Conservation (phyloP, 2,797 vertebrate genomes). For the Falco cherrug region DNA sequence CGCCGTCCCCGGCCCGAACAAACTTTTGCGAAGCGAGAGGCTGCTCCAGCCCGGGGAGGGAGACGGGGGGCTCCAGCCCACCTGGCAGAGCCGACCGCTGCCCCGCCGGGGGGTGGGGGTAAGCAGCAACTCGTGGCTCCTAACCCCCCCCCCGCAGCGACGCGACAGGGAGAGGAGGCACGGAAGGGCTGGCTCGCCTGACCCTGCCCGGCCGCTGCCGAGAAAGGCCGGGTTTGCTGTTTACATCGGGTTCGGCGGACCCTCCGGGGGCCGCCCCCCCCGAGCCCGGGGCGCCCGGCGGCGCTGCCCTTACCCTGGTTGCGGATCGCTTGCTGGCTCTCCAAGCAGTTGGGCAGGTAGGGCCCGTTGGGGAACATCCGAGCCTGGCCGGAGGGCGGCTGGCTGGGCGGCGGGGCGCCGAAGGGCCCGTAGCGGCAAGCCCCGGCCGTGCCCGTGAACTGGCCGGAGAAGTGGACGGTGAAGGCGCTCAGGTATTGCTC, state of each 20-base stretch:
- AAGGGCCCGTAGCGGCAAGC: slow-evolving; percentile 91
- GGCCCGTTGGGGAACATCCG: slow-evolving; percentile 89
- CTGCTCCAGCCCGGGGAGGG: background rate
- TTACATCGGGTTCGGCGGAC: background rate
- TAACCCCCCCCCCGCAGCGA: background rate
- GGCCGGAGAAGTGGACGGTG: slow-evolving; percentile 95
- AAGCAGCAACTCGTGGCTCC: background rate
- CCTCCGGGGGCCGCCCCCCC: background rate
- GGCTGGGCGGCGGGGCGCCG: slow-evolving; percentile 87
- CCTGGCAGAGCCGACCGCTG: background rate
- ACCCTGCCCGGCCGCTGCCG: background rate
- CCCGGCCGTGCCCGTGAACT: slow-evolving; percentile 90
- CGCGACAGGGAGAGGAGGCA: background rate
- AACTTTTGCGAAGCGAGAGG: background rate
- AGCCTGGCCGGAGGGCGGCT: slow-evolving; percentile 83
- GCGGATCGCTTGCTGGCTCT: slow-evolving; percentile 85
- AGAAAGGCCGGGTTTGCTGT: background rate
- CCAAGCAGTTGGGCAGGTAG: slow-evolving; percentile 90
- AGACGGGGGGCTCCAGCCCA: background rate
- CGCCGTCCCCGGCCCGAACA: background rate
- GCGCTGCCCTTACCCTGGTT: slow-evolving; percentile 86
- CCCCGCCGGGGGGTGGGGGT: background rate
- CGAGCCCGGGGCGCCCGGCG: background rate
- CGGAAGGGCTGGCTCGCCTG: background rate
- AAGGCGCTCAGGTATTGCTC: slow-evolving; percentile 96